phyloP scores from a whole-genome alignment of 1,140 invertebrate species.

The Tetranychus cinnabarinus region DNA sequence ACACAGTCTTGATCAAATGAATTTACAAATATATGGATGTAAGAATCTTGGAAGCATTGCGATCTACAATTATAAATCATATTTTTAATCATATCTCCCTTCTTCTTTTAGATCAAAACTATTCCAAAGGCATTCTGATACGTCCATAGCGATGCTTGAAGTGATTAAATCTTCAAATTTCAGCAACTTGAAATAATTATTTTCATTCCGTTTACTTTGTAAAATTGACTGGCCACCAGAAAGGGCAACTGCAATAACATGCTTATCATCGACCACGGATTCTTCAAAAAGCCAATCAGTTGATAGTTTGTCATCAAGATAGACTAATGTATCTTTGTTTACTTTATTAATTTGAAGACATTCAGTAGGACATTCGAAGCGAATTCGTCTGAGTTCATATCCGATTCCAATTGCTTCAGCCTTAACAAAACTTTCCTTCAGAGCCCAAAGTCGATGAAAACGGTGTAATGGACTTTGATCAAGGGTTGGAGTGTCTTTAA shows the following conservation, averaged over 20 bases:
- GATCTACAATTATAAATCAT: too few relatives aligned
- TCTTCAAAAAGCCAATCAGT: conserved; percentile 64
- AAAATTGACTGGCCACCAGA: neutral
- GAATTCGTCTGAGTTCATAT: conserved; percentile 43
- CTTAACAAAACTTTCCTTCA: conserved; percentile 91
- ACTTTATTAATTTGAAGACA: conserved; percentile 23
- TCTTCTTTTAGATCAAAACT: too few relatives aligned
- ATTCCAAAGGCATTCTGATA: too few relatives aligned
- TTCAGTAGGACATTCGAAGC: conserved; percentile 38
- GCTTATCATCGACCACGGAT: conserved; percentile 44
- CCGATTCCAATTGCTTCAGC: conserved; percentile 62
- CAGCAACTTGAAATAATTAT: too few relatives aligned
- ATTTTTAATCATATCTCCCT: too few relatives aligned
- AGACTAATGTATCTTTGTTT: conserved; percentile 38
- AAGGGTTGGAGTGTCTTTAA: conserved; percentile 21
- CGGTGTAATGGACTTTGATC: conserved; percentile 11
- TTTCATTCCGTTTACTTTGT: too few relatives aligned
- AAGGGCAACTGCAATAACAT: conserved; percentile 52
- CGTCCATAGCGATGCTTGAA: too few relatives aligned
- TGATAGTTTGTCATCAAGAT: conserved; percentile 32
- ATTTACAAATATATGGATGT: too few relatives aligned
- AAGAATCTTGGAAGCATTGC: too few relatives aligned
- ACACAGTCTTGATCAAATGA: too few relatives aligned
- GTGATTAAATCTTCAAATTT: too few relatives aligned
- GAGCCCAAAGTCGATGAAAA: conserved; percentile 33